These are phyloP conservation scores for Toxotes chatareus DNA, from an alignment of 2,113 vertebrate species.

Conservation along the genomic window DNA sequence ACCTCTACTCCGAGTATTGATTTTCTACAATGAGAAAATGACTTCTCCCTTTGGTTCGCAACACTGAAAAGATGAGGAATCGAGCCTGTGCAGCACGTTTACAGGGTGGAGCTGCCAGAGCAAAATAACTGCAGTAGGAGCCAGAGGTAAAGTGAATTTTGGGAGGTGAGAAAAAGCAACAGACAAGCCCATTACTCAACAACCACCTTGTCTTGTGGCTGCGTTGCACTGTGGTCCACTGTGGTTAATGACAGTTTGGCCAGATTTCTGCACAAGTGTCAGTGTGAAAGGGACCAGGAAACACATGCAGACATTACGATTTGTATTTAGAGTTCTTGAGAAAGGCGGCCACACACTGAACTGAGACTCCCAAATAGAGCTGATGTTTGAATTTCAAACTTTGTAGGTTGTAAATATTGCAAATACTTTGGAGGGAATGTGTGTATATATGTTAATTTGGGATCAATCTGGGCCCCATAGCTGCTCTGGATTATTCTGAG, in stretches of 20 bases:
- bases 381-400: not conserved
- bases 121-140: conserved; percentile 16
- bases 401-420: not conserved
- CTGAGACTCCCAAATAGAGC: not conserved
- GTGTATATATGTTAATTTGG: too few species aligned
- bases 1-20: not conserved
- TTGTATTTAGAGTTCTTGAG: not conserved
- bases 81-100: not conserved
- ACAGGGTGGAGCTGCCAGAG: not conserved
- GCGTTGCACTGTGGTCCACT: conserved; percentile 5
- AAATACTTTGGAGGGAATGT: not conserved
- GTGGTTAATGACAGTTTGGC: conserved; percentile 5
- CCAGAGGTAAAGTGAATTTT: not conserved
- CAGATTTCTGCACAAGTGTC: not conserved
- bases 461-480: not conserved
- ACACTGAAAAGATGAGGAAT: conserved; percentile 8
- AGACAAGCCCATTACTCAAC: conserved; percentile 35
- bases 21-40: conserved; percentile 35
- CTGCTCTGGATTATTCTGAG: not conserved
- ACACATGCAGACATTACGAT: not conserved
- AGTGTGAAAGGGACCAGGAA: not conserved
- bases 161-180: conserved; percentile 21
- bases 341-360: not conserved
- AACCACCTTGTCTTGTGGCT: conserved; percentile 17
- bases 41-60: conserved; percentile 26